Percentiles rank a stretch among this genome's conserved stretches.
Conservation (phyloP, 2,113 vertebrate species). For the Hipposideros armiger region DNA sequence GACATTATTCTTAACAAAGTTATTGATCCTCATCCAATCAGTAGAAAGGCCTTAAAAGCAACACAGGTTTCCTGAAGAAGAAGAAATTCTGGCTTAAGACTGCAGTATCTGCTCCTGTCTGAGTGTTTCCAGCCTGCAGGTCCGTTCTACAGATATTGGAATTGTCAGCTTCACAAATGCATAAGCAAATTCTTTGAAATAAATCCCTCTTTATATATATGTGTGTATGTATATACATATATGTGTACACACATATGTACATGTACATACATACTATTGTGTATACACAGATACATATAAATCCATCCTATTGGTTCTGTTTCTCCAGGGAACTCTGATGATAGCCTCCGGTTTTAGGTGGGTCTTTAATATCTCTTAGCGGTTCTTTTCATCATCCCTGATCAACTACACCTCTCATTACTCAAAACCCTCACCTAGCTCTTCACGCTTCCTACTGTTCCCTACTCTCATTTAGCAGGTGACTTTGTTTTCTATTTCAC, state of each 20-base stretch:
- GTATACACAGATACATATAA: not conserved
- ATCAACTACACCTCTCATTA: not conserved
- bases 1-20: not conserved
- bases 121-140: not conserved
- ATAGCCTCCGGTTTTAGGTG: not conserved
- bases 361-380: not conserved
- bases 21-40: not conserved
- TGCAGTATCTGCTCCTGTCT: not conserved
- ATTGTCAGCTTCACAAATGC: no score
- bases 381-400: not conserved
- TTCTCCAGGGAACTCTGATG: not conserved
- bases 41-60: not conserved
- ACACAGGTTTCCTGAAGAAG: not conserved
- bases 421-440: not conserved
- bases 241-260: accelerated
- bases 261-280: not conserved
- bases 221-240: not conserved
- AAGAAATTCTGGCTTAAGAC: slow-evolving; percentile 3
- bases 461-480: not conserved
- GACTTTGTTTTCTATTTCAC: not conserved
- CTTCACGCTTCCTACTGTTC: not conserved
- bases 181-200: not conserved
- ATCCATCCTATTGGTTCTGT: not conserved
- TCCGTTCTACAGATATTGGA: not conserved
- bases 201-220: not conserved